Conservation (phyloP, 2,113 vertebrate species). For the Vireo altiloquus region DNA sequence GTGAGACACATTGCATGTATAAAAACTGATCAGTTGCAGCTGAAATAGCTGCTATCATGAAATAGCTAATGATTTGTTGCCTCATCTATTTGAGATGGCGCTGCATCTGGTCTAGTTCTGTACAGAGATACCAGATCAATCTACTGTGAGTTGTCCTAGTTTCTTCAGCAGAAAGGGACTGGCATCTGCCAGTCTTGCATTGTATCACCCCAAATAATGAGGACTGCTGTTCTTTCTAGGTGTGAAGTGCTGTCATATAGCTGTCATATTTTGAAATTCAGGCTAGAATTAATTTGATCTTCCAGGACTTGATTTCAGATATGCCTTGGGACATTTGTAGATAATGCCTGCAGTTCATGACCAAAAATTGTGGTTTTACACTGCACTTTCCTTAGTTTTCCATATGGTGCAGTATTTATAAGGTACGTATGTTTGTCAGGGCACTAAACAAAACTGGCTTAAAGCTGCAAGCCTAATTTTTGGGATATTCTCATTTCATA, state of each 20-base stretch:
- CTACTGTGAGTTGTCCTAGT: not conserved
- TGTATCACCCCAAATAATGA: not conserved
- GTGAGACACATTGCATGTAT: not conserved
- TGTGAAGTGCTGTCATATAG: not conserved
- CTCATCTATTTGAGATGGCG: not conserved
- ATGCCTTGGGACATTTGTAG: not conserved
- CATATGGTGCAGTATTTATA: not conserved
- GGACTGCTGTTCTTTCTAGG: not conserved
- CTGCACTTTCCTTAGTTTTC: not conserved
- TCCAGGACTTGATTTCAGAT: not conserved
- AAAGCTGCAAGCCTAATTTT: not conserved
- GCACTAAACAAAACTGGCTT: not conserved
- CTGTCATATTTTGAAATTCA: not conserved
- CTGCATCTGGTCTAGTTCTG: not conserved
- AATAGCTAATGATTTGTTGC: slow-evolving; percentile 9
- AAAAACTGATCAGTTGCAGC: not conserved
- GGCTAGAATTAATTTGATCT: not conserved
- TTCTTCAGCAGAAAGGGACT: not conserved
- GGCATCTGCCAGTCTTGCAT: not conserved
- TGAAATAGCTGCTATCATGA: not conserved
- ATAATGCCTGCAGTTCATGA: not conserved
- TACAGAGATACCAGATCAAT: not conserved
- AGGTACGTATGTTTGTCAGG: not conserved
- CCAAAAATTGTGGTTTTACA: not conserved
- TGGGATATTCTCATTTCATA: not conserved